Conservation (phyloP, 2,113 vertebrate genomes). For the Leucopsar rothschildi region DNA sequence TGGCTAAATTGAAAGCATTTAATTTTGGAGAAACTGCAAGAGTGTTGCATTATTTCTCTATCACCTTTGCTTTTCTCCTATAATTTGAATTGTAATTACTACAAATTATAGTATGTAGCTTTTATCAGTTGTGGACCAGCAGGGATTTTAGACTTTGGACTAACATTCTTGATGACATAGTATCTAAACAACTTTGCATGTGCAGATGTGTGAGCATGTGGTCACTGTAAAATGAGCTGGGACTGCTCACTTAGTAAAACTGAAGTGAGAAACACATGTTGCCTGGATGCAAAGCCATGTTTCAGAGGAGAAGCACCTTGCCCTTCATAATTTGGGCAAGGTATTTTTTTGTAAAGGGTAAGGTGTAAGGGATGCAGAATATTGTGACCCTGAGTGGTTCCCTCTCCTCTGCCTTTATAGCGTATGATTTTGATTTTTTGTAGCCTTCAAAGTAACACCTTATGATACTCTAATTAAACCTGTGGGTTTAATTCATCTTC, state of each 20-base stretch:
- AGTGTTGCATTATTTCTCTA: neutral
- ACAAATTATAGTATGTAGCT: neutral
- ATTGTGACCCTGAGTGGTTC: neutral
- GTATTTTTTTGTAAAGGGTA: neutral
- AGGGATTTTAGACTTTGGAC: slow-evolving; percentile 25
- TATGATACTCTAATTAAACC: neutral
- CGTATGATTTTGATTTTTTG: neutral
- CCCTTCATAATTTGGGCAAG: neutral
- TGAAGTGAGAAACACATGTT: neutral
- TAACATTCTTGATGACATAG: neutral
- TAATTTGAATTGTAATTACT: neutral
- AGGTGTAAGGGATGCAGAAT: neutral
- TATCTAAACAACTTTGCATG: neutral
- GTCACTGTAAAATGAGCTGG: neutral
- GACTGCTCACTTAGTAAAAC: neutral
- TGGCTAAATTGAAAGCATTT: neutral
- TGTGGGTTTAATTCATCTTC: neutral
- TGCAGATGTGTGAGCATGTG: neutral
- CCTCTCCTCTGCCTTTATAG: neutral
- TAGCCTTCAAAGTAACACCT: neutral
- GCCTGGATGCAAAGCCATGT: neutral
- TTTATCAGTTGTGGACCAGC: neutral
- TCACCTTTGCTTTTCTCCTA: neutral
- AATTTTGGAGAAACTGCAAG: neutral
- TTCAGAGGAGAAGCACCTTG: neutral